phyloP scores from a whole-genome alignment of 92 coral and sea anemone genomes.

The Desmophyllum pertusum region DNA sequence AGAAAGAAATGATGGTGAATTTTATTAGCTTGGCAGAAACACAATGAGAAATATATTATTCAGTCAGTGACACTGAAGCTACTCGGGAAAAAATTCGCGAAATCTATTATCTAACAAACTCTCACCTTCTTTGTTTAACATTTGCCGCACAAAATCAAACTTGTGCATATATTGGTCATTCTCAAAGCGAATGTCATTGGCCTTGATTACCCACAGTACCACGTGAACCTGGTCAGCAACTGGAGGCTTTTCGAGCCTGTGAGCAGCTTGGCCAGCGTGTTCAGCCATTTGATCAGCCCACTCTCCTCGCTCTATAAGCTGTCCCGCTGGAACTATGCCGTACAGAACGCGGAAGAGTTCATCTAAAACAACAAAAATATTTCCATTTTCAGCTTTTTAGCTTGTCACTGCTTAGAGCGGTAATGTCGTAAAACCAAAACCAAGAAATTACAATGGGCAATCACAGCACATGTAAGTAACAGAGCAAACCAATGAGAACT shows the following conservation, averaged over 20 bases:
- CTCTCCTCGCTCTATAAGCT: slow-evolving; percentile 63
- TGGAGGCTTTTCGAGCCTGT: slow-evolving; percentile 78
- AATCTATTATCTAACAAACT: neutral
- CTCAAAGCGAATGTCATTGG: slow-evolving; percentile 66
- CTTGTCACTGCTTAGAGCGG: too few relatives aligned
- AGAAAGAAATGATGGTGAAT: neutral
- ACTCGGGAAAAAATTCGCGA: too few relatives aligned
- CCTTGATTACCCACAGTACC: slow-evolving; percentile 82
- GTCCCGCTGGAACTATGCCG: slow-evolving; percentile 64
- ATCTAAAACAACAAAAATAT: slow-evolving; percentile 27
- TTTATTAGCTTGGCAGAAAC: too few relatives aligned
- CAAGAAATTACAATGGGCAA: too few relatives aligned
- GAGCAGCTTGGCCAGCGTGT: slow-evolving; percentile 66
- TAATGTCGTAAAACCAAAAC: too few relatives aligned
- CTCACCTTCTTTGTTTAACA: slow-evolving; percentile 67
- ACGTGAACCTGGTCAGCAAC: slow-evolving; percentile 70
- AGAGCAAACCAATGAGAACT: too few relatives aligned
- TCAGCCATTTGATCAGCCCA: slow-evolving; percentile 48
- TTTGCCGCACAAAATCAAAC: slow-evolving; percentile 66
- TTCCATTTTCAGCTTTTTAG: too few relatives aligned
- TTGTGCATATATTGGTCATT: slow-evolving; percentile 60
- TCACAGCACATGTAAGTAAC: too few relatives aligned
- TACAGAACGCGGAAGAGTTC: slow-evolving; percentile 79
- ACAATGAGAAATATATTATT: too few relatives aligned
- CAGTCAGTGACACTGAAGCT: too few relatives aligned